Evolutionary conservation across 2,888 invertebrate genomes (phyloP), one percentile per base, ranked within the genome.

Genomic region (Idaea biselata): DNA sequence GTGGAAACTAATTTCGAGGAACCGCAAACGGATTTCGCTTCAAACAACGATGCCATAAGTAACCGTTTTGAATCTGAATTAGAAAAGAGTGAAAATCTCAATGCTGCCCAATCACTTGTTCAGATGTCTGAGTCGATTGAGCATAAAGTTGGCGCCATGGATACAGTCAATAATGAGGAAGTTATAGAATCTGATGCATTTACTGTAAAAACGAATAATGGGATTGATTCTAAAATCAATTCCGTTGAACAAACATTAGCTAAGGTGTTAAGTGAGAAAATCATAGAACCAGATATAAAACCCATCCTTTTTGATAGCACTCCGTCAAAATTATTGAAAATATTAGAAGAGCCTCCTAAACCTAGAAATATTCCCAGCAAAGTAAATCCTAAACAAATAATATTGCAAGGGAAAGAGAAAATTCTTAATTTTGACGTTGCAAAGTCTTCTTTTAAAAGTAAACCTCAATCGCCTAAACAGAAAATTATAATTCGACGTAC

Each of bases 311-410:
- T 82, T 63, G 89, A 88, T 61, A 86, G 87, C n/a, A 83, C 89
- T 6, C 88, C 93, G 4, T 93, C 94, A 0, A 94, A 94, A 82
- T 77, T 94, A 57, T 80, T 94, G 65, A 93, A 94, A 78, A 93
- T 94, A 63, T 81, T 94, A 68, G 93, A 94, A 72, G 93, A 93
- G 69, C 89, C 92, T 0, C 79, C 79, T 62, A 77, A 83, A 67
- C 83, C 86, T 16, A 89, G 84, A 77, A 33, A 74, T 32, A 25
- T 78, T 8, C 79, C 74, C 62, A 91, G 85, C 71, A 72, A 82
- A 18, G 68, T 79, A 18, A 70, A 83, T 14, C 65, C 83, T 18
- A 91, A 90, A 71, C 86, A 84, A 73, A 72, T 87, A 54, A 74
- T 87, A 55, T 71, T 86, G 58, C 76, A 86, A 1, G 82, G 83